phyloP scores from a whole-genome alignment of 2,797 vertebrate species.

The Botia almorhae region DNA sequence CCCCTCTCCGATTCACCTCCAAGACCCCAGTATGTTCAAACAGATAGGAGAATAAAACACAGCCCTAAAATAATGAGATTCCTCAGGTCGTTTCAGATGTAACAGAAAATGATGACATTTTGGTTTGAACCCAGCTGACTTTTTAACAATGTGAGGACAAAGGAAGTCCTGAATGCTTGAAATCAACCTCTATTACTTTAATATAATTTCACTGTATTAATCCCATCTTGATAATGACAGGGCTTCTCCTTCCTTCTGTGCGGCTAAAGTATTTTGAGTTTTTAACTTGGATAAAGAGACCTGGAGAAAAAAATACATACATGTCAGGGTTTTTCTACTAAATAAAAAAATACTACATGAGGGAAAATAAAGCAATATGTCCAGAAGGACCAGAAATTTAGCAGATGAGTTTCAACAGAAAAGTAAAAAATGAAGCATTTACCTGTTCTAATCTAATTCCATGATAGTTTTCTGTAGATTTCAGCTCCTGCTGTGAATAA shows the following conservation, averaged over 20 bases:
- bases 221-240: conserved; percentile 67
- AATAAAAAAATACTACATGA: conserved; percentile 83
- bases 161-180: conserved; percentile 68
- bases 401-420: conserved; percentile 83
- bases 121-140: conserved; percentile 79
- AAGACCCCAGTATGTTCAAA: conserved; percentile 79
- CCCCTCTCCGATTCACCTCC: conserved; percentile 78
- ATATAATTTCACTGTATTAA: conserved; percentile 77
- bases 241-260: conserved; percentile 43
- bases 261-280: conserved; percentile 64
- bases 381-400: conserved; percentile 85
- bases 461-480: conserved; percentile 98
- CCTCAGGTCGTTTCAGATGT: conserved; percentile 76
- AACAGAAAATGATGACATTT: conserved; percentile 86
- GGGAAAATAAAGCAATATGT: conserved; percentile 87
- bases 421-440: conserved; percentile 92
- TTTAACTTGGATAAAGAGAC: conserved; percentile 66
- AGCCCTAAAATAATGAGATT: conserved; percentile 82
- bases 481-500: conserved; percentile 96
- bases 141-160: conserved; percentile 77
- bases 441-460: conserved; percentile 98
- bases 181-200: conserved; percentile 70
- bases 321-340: conserved; percentile 77
- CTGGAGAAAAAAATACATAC: conserved; percentile 68
- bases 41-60: conserved; percentile 82